These are phyloP conservation scores for Aix galericulata DNA, from an alignment of 2,113 vertebrate species.

Conservation along the genomic window DNA sequence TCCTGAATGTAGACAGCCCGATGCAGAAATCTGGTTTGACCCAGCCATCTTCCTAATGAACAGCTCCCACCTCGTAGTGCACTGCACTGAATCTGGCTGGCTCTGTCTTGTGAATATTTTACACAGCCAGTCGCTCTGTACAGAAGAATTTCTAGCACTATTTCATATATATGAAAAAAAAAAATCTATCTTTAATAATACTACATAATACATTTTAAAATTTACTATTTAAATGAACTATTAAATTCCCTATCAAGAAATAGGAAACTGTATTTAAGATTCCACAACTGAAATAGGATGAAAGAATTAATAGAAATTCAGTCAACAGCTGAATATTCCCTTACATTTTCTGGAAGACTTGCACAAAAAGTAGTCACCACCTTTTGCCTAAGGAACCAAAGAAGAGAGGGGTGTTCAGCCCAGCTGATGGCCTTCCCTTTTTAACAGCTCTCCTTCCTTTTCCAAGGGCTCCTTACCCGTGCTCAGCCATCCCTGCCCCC, in stretches of 20 bases:
- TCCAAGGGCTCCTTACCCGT: not conserved
- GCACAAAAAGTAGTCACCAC: not conserved
- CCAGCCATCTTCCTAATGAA: accelerated
- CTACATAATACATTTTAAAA: not conserved
- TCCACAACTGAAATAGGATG: not conserved
- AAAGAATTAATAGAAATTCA: not conserved
- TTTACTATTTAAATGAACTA: not conserved
- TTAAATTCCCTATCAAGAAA: not conserved
- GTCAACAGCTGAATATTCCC: not conserved
- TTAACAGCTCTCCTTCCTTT: not conserved
- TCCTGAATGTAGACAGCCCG: not conserved
- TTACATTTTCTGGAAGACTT: not conserved
- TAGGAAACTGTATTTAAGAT: not conserved
- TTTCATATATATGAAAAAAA: no score
- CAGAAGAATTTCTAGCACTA: not conserved
- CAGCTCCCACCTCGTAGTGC: not conserved
- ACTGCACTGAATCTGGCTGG: not conserved
- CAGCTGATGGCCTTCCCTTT: not conserved
- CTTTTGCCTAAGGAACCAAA: not conserved
- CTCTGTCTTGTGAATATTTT: not conserved
- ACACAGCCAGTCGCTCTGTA: not conserved
- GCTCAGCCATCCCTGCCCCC: not conserved
- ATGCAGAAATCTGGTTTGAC: not conserved
- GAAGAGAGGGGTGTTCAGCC: not conserved
- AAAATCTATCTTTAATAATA: not conserved